phyloP scores from a whole-genome alignment of 2,888 invertebrate species.

The Cecidostiba fungosa region DNA sequence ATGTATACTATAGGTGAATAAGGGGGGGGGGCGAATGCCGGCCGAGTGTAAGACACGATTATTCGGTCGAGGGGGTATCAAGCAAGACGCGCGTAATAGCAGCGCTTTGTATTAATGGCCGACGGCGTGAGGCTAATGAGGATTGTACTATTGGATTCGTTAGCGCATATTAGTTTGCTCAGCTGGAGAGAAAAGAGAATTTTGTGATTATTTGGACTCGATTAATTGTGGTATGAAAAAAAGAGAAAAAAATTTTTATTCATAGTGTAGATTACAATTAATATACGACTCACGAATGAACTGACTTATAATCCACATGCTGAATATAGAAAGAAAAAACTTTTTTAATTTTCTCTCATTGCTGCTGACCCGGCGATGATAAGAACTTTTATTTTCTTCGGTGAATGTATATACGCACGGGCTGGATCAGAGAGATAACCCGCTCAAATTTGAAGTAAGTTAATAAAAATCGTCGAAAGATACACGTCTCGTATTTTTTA shows the following conservation, averaged over 20 bases:
- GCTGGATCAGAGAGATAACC: background rate
- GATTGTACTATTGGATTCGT: background rate
- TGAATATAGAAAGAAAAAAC: background rate
- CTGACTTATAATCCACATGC: background rate
- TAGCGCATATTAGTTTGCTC: background rate
- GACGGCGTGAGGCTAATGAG: background rate
- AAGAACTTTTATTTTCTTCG: slow-evolving; percentile 17
- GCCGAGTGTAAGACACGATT: background rate
- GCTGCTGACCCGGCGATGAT: slow-evolving; percentile 1
- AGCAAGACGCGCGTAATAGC: background rate
- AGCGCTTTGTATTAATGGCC: background rate
- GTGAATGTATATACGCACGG: background rate
- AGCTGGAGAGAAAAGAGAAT: background rate
- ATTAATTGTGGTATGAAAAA: background rate
- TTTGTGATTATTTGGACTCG: too few species aligned
- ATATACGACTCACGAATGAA: background rate
- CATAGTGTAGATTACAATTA: too few species aligned
- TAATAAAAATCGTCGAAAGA: background rate
- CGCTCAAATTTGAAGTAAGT: background rate
- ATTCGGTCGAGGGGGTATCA: background rate
- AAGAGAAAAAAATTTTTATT: too few species aligned
- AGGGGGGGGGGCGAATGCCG: background rate
- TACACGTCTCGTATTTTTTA: background rate
- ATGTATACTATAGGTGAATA: background rate
- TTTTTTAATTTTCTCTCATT: slow-evolving; percentile 11